Evolutionary conservation across 2,888 invertebrate genomes (phyloP).

Genomic region (Tillus elongatus): DNA sequence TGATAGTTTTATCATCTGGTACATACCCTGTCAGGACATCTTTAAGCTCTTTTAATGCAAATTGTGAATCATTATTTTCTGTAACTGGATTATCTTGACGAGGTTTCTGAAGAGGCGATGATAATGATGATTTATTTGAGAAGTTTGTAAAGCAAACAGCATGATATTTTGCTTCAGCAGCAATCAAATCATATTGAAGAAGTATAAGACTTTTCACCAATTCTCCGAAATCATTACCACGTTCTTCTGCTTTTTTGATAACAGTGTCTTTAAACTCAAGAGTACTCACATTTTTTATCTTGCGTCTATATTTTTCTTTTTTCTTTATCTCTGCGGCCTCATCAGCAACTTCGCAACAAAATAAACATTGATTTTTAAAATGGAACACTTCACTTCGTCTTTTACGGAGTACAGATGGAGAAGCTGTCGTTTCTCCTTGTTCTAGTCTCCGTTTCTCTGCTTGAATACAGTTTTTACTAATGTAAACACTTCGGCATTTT

Average conservation of each 20-base stretch:
- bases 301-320: conserved; percentile 24
- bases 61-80: conserved; percentile 32
- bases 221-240: conserved; percentile 27
- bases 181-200: conserved; percentile 21
- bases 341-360: conserved; percentile 20
- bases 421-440: conserved; percentile 15
- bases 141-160: conserved; percentile 33
- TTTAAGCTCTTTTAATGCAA: conserved; percentile 32
- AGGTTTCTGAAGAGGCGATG: conserved; percentile 28
- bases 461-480: conserved; percentile 9
- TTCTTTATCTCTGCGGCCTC: no score
- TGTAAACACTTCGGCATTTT: conserved; percentile 16
- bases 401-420: conserved; percentile 16
- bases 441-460: conserved; percentile 16
- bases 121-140: conserved; percentile 19
- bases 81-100: conserved; percentile 34
- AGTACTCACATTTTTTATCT: conserved; percentile 29
- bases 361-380: conserved; percentile 19
- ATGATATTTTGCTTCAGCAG: conserved; percentile 32
- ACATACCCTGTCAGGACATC: conserved; percentile 29
- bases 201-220: conserved; percentile 24
- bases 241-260: conserved; percentile 34
- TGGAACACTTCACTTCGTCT: conserved; percentile 19
- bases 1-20: conserved; percentile 30
- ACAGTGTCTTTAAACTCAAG: conserved; percentile 33